phyloP scores from a whole-genome alignment of 2,113 vertebrate genomes.

The Trachemys scripta region DNA sequence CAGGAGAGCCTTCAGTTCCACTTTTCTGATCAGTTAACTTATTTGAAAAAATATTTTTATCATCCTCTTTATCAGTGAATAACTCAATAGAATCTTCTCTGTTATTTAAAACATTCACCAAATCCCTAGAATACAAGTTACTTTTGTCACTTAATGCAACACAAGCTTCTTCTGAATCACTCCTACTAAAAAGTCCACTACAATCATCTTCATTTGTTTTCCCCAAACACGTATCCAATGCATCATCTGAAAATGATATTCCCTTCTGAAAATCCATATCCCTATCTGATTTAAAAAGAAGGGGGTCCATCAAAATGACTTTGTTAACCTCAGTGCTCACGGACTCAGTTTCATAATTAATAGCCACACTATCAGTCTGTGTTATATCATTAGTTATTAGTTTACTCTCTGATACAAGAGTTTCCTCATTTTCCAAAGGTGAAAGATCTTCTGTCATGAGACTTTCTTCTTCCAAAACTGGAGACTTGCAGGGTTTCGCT shows the following conservation, averaged over 20 bases:
- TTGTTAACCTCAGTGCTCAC: constrained; percentile 78
- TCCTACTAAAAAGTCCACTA: constrained; percentile 77
- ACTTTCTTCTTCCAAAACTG: constrained; percentile 78
- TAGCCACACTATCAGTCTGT: constrained; percentile 52
- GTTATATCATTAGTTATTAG: constrained; percentile 29
- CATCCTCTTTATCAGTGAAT: constrained; percentile 73
- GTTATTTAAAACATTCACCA: constrained; percentile 47
- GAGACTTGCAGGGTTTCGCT: constrained; percentile 72
- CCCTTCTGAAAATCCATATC: constrained; percentile 78
- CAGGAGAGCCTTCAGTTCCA: constrained; percentile 69
- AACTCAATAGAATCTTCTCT: constrained; percentile 73
- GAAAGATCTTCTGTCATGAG: constrained; percentile 83
- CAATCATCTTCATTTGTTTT: constrained; percentile 81
- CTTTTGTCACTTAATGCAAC: constrained; percentile 72
- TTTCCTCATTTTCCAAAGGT: constrained; percentile 84
- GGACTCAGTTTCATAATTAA: constrained; percentile 70
- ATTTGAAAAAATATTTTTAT: constrained; percentile 67
- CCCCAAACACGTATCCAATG: constrained; percentile 80
- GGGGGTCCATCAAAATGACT: constrained; percentile 82
- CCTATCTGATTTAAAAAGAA: constrained; percentile 84
- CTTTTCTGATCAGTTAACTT: constrained; percentile 65
- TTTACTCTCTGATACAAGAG: constrained; percentile 79
- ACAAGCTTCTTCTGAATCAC: constrained; percentile 76
- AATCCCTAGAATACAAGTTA: constrained; percentile 63
- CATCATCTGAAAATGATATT: constrained; percentile 75